These are phyloP conservation scores for Pegoplata infirma DNA, from an alignment of 2,888 invertebrate genomes.

Conservation along the genomic window DNA sequence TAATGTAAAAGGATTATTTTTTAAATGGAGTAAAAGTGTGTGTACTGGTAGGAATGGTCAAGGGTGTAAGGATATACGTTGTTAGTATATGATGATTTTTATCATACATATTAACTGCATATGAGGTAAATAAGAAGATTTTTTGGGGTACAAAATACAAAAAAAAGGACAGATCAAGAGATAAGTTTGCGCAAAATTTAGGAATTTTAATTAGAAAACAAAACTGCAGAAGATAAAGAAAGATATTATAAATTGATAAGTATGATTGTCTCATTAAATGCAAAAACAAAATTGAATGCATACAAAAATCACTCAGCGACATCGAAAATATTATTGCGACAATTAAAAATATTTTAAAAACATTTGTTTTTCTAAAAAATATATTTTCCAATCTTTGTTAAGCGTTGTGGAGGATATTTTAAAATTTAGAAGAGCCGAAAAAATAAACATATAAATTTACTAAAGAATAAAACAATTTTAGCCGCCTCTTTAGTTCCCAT, in stretches of 20 bases:
- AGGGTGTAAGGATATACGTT: neutral
- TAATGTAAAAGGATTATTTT: conserved; percentile 57
- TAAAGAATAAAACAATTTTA: no score
- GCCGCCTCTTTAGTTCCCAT: neutral
- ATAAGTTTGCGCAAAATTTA: conserved; percentile 21
- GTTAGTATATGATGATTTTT: conserved; percentile 36
- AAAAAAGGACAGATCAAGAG: conserved; percentile 30
- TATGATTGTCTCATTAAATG: no score
- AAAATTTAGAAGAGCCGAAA: no score
- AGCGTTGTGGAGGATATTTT: neutral
- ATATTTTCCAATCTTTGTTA: neutral
- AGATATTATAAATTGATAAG: no score
- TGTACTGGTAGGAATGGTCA: neutral
- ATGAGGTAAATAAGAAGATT: conserved; percentile 38
- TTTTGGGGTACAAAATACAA: no score
- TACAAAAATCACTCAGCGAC: no score
- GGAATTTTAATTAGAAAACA: conserved; percentile 8
- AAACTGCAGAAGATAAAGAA: no score
- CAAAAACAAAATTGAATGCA: no score
- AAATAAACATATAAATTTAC: no score
- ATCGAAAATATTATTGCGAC: no score
- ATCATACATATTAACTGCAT: conserved; percentile 39
- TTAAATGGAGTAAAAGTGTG: neutral
- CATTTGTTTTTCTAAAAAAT: no score
- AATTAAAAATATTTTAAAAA: no score